phyloP scores from a whole-genome alignment of 1,140 invertebrate species.

The Drosophila baimaii region DNA sequence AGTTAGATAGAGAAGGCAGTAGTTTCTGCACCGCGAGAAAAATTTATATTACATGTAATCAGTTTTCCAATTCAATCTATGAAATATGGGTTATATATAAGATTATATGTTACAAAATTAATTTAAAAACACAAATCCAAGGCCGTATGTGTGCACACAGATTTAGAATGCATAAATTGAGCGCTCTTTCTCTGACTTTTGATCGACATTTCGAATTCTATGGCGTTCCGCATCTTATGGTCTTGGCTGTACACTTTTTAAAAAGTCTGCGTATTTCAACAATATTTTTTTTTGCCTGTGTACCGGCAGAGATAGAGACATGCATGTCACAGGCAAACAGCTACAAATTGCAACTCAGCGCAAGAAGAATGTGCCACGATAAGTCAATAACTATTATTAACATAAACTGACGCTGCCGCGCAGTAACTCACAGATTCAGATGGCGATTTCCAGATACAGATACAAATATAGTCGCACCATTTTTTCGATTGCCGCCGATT shows the following conservation, averaged over 20 bases:
- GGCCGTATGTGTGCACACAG: too few species aligned
- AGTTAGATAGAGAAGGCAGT: slow-evolving; percentile 4
- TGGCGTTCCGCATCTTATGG: too few species aligned
- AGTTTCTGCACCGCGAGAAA: slow-evolving; percentile 15
- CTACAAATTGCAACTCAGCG: slow-evolving; percentile 59
- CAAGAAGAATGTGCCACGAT: slow-evolving; percentile 73
- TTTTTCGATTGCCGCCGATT: slow-evolving; percentile 46
- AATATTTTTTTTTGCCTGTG: neutral
- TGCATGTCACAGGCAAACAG: slow-evolving; percentile 57
- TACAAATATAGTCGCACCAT: slow-evolving; percentile 41
- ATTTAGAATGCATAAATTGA: too few species aligned
- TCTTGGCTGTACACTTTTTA: too few species aligned
- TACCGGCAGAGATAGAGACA: slow-evolving; percentile 29
- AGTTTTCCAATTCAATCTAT: neutral
- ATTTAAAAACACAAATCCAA: too few species aligned
- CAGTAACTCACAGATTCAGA: slow-evolving; percentile 24
- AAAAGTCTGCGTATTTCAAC: too few species aligned
- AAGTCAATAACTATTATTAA: slow-evolving; percentile 78
- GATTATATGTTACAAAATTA: too few species aligned
- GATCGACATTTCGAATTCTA: too few species aligned
- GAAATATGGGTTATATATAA: too few species aligned
- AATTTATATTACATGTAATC: neutral
- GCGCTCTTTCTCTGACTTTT: too few species aligned
- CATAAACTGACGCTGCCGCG: slow-evolving; percentile 25
- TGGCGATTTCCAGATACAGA: slow-evolving; percentile 39